Percentiles rank a stretch among this genome's conserved stretches.
phyloP scores from a whole-genome alignment of 2,888 invertebrate genomes.

The Hipparchia sbordonii region DNA sequence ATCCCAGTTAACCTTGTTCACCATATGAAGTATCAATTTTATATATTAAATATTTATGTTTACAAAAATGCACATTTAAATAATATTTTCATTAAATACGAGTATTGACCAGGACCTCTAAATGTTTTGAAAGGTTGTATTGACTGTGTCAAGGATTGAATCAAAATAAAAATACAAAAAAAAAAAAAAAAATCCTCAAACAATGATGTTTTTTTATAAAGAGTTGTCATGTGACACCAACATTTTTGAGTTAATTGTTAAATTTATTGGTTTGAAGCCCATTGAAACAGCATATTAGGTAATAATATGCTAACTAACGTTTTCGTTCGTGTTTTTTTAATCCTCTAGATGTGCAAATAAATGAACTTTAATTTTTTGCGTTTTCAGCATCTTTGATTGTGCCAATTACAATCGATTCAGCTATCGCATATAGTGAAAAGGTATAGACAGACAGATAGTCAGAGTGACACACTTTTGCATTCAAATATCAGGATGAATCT shows the following conservation, averaged over 20 bases:
- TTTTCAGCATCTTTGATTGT: no score
- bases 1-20: neutral
- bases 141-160: constrained; percentile 11
- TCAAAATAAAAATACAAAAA: constrained; percentile 9
- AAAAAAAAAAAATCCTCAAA: constrained; percentile 1
- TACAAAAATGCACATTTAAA: constrained; percentile 5
- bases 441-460: neutral
- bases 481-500: neutral
- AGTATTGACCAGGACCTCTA: constrained; percentile 19
- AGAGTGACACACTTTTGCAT: no score
- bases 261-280: neutral
- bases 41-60: neutral
- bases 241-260: neutral
- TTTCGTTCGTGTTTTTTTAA: no score
- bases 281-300: neutral
- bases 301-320: no score
- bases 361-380: no score
- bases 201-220: constrained; percentile 1
- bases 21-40: neutral
- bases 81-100: constrained; percentile 16
- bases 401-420: no score
- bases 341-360: no score
- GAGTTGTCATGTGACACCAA: neutral
- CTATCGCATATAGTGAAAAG: no score
- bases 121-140: constrained; percentile 11